These are phyloP conservation scores for Apoderus coryli DNA, from an alignment of 2,888 invertebrate species.

Conservation along the genomic window DNA sequence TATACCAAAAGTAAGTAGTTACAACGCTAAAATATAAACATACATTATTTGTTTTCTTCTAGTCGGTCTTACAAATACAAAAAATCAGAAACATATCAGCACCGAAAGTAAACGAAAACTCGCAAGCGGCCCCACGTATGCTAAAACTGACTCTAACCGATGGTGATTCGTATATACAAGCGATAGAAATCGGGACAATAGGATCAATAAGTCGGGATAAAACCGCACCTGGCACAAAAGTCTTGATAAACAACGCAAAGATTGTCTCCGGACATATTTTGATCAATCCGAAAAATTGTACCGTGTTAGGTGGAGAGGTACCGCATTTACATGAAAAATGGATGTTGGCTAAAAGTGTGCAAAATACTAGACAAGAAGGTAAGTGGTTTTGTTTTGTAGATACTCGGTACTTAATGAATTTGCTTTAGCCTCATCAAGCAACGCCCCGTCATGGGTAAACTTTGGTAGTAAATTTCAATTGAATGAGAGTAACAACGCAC, in stretches of 20 bases:
- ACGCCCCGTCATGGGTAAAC: slow-evolving; percentile 83
- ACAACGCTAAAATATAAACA: too few relatives aligned
- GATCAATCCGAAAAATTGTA: slow-evolving; percentile 49
- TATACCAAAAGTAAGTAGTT: too few relatives aligned
- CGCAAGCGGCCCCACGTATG: slow-evolving; percentile 66
- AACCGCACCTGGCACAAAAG: slow-evolving; percentile 72
- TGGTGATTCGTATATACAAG: slow-evolving; percentile 64
- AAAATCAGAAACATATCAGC: slow-evolving; percentile 80
- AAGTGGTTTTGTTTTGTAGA: neutral
- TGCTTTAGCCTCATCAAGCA: slow-evolving; percentile 34
- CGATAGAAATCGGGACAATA: slow-evolving; percentile 61
- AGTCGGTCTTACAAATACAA: slow-evolving; percentile 70
- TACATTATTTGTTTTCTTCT: slow-evolving; percentile 20
- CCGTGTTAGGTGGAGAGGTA: slow-evolving; percentile 74
- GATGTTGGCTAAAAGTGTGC: slow-evolving; percentile 45
- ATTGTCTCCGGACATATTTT: slow-evolving; percentile 48
- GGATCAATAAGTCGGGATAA: slow-evolving; percentile 52
- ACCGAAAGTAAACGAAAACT: slow-evolving; percentile 82
- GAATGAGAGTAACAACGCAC: slow-evolving; percentile 40
- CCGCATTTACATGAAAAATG: slow-evolving; percentile 74
- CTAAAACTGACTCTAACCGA: slow-evolving; percentile 74
- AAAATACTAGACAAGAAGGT: slow-evolving; percentile 16
- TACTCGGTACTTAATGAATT: neutral
- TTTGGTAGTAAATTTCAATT: slow-evolving; percentile 67
- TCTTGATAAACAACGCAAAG: slow-evolving; percentile 50